A percentile compares a stretch with the other conserved stretches of the same genome.
These are phyloP conservation scores for Nomada ruficornis DNA, from an alignment of 2,888 invertebrate genomes.

Conservation along the genomic window DNA sequence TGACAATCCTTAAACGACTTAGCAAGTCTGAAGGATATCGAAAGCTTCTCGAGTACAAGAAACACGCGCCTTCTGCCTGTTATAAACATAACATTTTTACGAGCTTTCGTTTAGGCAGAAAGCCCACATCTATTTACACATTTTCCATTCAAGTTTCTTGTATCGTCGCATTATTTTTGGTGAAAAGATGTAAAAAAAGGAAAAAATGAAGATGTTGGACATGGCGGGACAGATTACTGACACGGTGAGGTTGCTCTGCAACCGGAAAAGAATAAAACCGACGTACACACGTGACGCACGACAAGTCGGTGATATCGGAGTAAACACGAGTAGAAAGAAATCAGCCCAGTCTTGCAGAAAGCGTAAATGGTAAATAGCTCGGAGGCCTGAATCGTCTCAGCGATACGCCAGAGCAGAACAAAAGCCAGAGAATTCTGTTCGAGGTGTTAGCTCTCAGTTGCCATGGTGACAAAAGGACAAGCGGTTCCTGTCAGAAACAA, in stretches of 20 bases:
- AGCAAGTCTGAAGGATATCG: too few relatives aligned
- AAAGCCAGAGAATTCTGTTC: conserved; percentile 22
- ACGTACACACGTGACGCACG: not conserved
- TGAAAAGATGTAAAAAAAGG: not conserved
- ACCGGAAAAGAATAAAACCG: not conserved
- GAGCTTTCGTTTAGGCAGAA: not conserved
- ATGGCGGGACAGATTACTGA: not conserved
- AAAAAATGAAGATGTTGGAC: not conserved
- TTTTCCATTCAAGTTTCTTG: not conserved
- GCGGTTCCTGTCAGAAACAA: conserved; percentile 28
- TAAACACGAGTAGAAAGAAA: not conserved
- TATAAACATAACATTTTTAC: not conserved
- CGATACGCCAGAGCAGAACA: not conserved
- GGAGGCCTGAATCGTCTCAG: not conserved
- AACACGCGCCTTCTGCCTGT: too few relatives aligned
- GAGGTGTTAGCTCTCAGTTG: not conserved
- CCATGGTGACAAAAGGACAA: conserved; percentile 12
- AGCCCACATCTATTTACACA: not conserved
- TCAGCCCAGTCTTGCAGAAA: not conserved
- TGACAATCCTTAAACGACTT: too few relatives aligned
- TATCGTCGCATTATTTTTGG: not conserved
- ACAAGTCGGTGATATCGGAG: not conserved
- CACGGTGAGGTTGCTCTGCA: not conserved
- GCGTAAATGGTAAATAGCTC: not conserved
- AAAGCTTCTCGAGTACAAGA: too few relatives aligned